Evolutionary conservation across 2,888 invertebrate species (phyloP).

Genomic region (Cepaea hortensis): DNA sequence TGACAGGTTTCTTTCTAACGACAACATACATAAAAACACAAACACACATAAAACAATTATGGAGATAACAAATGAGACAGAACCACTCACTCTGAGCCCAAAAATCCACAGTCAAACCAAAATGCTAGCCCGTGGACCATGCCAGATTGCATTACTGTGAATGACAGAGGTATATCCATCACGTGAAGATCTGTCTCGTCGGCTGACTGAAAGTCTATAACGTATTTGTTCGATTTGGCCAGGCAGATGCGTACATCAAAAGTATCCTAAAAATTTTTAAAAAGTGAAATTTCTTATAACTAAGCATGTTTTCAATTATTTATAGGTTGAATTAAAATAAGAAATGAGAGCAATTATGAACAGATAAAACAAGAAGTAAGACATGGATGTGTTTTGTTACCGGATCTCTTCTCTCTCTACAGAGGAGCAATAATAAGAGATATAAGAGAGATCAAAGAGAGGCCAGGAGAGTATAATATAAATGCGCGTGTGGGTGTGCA

Average conservation of each 20-base stretch:
- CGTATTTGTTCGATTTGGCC: conserved; percentile 93
- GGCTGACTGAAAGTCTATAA: conserved; percentile 94
- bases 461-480: no score
- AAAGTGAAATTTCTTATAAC: neutral
- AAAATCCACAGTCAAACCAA: conserved; percentile 99
- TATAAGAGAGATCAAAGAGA: no score
- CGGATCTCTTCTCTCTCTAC: no score
- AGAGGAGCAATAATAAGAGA: no score
- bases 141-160: conserved; percentile 92
- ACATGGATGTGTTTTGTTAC: no score
- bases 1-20: neutral
- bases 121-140: conserved; percentile 98
- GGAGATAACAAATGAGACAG: neutral
- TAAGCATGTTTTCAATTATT: neutral
- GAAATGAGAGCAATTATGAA: no score
- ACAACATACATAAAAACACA: no score
- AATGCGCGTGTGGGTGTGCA: no score
- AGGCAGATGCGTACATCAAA: conserved; percentile 98
- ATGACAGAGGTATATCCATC: conserved; percentile 96
- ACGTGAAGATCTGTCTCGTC: conserved; percentile 94
- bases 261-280: conserved; percentile 82
- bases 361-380: no score
- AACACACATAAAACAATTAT: neutral
- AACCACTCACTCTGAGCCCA: conserved; percentile 80
- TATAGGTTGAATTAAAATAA: no score